Conservation (phyloP, 2,797 vertebrate species). For the Discoglossus pictus region DNA sequence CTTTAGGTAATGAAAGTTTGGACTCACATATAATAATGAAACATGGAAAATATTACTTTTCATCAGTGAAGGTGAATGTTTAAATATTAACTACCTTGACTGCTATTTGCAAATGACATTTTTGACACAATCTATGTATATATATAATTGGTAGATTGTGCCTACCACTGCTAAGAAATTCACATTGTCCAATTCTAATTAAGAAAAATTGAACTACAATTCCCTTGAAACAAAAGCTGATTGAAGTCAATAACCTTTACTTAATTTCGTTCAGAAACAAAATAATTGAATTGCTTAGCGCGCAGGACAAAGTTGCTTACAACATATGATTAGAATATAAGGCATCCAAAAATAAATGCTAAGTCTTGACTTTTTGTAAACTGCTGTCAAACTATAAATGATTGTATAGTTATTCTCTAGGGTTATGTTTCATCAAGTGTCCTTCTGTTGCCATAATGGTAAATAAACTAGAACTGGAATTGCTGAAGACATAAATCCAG, state of each 20-base stretch:
- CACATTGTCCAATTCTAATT: constrained; percentile 72
- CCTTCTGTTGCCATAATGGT: too few species aligned
- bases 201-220: constrained; percentile 78
- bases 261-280: constrained; percentile 73
- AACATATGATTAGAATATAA: constrained; percentile 58
- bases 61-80: too few species aligned
- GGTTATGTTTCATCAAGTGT: too few species aligned
- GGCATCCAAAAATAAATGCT: neutral
- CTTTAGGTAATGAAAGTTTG: too few species aligned
- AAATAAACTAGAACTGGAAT: too few species aligned
- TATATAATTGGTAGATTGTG: constrained; percentile 67
- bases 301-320: constrained; percentile 56
- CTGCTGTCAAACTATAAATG: too few species aligned
- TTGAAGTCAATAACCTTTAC: constrained; percentile 69
- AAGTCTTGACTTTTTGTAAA: too few species aligned
- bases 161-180: constrained; percentile 68
- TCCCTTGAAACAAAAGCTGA: constrained; percentile 68
- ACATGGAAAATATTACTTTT: too few species aligned
- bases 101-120: constrained; percentile 64
- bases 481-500: too few species aligned
- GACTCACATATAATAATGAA: too few species aligned
- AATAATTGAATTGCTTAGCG: constrained; percentile 71
- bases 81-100: too few species aligned
- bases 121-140: constrained; percentile 68
- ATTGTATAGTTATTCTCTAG: too few species aligned